Conservation (phyloP, 2,797 vertebrate genomes). For the Pagetopsis macropterus region DNA sequence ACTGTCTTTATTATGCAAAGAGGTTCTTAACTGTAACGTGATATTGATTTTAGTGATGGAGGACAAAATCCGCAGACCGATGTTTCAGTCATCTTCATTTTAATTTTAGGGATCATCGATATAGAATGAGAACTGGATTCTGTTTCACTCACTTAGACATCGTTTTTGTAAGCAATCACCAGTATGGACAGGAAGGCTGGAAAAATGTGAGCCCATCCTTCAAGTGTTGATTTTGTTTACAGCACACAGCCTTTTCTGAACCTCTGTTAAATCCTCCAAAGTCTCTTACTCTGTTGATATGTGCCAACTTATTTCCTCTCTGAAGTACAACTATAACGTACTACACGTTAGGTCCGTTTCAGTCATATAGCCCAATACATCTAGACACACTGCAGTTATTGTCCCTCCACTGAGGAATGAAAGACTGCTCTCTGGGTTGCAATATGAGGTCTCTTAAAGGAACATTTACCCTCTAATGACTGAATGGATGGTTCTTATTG, state of each 20-base stretch:
- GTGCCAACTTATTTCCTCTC: background rate
- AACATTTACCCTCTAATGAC: constrained; percentile 19
- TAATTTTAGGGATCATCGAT: background rate
- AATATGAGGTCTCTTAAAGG: constrained; percentile 10
- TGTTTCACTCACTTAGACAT: background rate
- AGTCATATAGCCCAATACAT: background rate
- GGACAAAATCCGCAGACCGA: background rate
- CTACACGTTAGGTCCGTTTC: background rate
- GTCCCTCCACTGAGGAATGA: constrained; percentile 1
- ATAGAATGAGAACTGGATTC: background rate
- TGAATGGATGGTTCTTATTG: background rate
- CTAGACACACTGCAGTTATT: background rate
- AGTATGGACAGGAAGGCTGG: background rate
- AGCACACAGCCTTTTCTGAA: background rate
- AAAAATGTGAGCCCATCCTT: background rate
- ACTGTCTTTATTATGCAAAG: background rate
- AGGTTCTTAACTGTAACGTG: background rate
- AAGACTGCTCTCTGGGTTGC: background rate
- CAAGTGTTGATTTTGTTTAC: background rate
- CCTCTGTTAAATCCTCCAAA: background rate
- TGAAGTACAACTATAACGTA: background rate
- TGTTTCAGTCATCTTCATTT: background rate
- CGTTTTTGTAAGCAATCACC: background rate
- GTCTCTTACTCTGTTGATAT: background rate
- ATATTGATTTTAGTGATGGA: background rate